These are phyloP conservation scores for Urosaurus nigricauda DNA, from an alignment of 2,797 vertebrate species.

Conservation along the genomic window DNA sequence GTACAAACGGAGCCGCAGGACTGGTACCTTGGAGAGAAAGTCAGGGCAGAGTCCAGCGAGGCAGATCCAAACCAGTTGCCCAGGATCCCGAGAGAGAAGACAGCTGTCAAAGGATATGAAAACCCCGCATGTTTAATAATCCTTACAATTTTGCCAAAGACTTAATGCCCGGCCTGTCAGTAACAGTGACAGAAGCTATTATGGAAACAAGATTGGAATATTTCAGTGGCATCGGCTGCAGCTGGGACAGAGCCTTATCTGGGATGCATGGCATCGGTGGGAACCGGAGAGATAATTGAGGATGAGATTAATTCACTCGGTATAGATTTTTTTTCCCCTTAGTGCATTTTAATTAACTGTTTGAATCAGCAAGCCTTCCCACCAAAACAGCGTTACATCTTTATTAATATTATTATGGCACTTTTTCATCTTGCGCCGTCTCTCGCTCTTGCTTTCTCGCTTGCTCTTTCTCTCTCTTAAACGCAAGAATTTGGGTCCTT, in stretches of 20 bases:
- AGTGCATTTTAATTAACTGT: slow-evolving; percentile 70
- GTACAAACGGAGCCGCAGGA: background rate
- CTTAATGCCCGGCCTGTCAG: slow-evolving; percentile 75
- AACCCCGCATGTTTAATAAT: slow-evolving; percentile 74
- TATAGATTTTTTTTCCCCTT: slow-evolving; percentile 59
- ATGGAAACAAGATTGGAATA: slow-evolving; percentile 69
- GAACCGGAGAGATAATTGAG: slow-evolving; percentile 25
- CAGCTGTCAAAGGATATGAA: slow-evolving; percentile 73
- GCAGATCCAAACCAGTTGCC: background rate
- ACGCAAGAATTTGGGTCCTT: background rate
- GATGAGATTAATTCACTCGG: slow-evolving; percentile 43
- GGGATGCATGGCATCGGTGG: slow-evolving; percentile 3
- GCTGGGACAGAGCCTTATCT: slow-evolving; percentile 23
- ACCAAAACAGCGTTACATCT: slow-evolving; percentile 45
- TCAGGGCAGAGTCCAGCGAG: background rate
- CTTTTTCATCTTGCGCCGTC: background rate
- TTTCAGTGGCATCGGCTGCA: slow-evolving; percentile 47
- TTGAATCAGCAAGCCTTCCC: slow-evolving; percentile 45
- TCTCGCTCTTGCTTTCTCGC: background rate
- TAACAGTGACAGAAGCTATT: slow-evolving; percentile 73
- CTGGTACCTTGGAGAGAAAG: background rate
- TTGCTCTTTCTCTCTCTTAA: background rate
- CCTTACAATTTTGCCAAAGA: slow-evolving; percentile 75
- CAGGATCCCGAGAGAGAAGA: slow-evolving; percentile 60
- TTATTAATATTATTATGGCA: slow-evolving; percentile 37